Conservation (phyloP, 2,113 vertebrate species). For the Monarcha castaneiventris region DNA sequence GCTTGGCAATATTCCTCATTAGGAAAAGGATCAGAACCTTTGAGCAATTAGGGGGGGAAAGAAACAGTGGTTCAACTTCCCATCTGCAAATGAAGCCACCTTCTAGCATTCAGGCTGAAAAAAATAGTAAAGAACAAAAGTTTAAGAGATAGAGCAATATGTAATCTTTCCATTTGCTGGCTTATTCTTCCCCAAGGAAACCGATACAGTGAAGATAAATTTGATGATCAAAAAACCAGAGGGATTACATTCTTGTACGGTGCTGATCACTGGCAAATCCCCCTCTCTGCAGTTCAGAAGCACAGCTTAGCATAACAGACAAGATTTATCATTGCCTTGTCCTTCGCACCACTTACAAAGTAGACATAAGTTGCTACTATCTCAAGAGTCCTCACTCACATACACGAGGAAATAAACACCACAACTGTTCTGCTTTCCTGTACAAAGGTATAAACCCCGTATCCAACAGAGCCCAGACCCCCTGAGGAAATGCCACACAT, state of each 20-base stretch:
- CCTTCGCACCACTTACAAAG: not conserved
- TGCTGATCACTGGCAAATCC: conserved; percentile 47
- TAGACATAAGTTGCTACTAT: not conserved
- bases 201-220: conserved; percentile 31
- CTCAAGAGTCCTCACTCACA: conserved; percentile 5
- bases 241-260: conserved; percentile 26
- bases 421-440: not conserved
- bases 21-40: not conserved
- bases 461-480: not conserved
- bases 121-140: not conserved
- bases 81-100: not conserved
- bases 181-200: conserved; percentile 41
- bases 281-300: conserved; percentile 31
- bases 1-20: not conserved
- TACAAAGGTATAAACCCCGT: not conserved
- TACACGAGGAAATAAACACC: not conserved
- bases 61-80: not conserved
- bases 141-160: conserved; percentile 2
- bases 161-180: conserved; percentile 46
- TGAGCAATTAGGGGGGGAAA: not conserved
- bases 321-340: conserved; percentile 53
- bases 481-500: not conserved
- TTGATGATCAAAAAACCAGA: conserved; percentile 36
- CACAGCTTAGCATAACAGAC: conserved; percentile 31
- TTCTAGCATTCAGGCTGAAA: not conserved